Base-by-base conservation (phyloP, 2,888 invertebrate genomes). In the Apoderus coryli region DNA sequence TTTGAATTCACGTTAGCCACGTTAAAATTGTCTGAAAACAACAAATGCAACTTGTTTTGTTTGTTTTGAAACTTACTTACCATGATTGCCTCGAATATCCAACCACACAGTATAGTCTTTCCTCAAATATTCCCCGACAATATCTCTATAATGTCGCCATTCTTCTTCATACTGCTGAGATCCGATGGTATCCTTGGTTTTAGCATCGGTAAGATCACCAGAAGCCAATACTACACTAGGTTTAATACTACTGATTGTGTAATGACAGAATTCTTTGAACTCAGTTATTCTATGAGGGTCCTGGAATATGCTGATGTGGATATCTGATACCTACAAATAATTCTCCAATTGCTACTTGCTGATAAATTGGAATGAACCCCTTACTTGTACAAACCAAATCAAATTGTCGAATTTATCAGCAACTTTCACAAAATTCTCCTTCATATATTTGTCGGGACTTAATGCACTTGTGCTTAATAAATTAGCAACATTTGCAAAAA, bases 61-160 rank as follows among this genome's bases (percentile, higher is more conserved):
- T n/a, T n/a, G n/a, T n/a, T n/a, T n/a, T n/a, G n/a, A n/a, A n/a
- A n/a, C n/a, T n/a, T 31, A 10, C 50, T 54, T 62, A 84, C 85
- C 88, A 68, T 89, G 89, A 65, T 89, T 89, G 55, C 90, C 90
- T 56, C 89, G 65, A 38, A 88, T 77, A 60, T 90, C 90, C 36
- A 90, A 60, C 88, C 89, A 90, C 15, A 70, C 59, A 3, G 84
- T 82, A 48, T 69, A 71, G 23, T 74, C 62, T 28, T 62, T 61
- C 13, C 84, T 67, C 43, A 69, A 66, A 24, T 72, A 69, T 41
- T 76, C 72, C 27, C 69, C 61, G 16, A 89, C 61, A 37, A 78
- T 65, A 46, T 72, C 64, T 43, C 69, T 63, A 53, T 90, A 92
- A 44, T 71, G 66, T 38, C 72, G 54, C 90, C 90, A 92, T 60